Percentiles rank a stretch among this genome's conserved stretches.
Evolutionary conservation across 2,797 vertebrate genomes (phyloP).

Genomic region (Sebastes trivittatus): DNA sequence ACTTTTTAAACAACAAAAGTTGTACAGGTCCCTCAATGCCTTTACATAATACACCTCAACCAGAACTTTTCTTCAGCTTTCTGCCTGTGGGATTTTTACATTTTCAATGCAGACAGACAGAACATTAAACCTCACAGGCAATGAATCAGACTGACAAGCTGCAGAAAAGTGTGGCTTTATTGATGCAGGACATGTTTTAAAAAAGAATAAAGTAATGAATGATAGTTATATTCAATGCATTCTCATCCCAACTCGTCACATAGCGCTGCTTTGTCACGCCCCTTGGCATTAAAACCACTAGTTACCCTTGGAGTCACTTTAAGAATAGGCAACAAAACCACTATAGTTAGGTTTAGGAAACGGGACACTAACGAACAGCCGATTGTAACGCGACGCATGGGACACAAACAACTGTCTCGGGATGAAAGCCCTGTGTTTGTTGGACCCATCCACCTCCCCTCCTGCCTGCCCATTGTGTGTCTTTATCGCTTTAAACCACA

Average conservation of each 20-base stretch:
- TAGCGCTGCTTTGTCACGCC: fast-evolving
- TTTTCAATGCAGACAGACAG: not conserved
- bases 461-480: too few relatives aligned
- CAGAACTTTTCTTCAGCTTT: not conserved
- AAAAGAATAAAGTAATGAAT: not conserved
- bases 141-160: not conserved
- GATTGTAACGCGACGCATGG: fast-evolving
- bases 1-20: not conserved
- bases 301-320: too few relatives aligned
- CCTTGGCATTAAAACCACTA: too few relatives aligned
- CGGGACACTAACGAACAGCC: too few relatives aligned
- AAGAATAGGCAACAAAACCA: too few relatives aligned
- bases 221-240: not conserved
- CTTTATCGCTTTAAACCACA: too few relatives aligned
- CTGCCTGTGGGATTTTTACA: not conserved
- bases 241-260: too few relatives aligned
- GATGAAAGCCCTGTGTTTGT: too few relatives aligned
- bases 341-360: too few relatives aligned
- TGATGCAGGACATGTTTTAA: not conserved
- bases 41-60: not conserved
- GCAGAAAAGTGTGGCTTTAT: not conserved
- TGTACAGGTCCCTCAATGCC: not conserved
- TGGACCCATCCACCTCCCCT: too few relatives aligned
- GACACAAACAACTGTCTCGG: too few relatives aligned
- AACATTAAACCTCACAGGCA: not conserved